Percentiles rank a stretch among this genome's conserved stretches.
Evolutionary conservation across 2,797 vertebrate species (phyloP).

Genomic region (Epinephelus coioides): DNA sequence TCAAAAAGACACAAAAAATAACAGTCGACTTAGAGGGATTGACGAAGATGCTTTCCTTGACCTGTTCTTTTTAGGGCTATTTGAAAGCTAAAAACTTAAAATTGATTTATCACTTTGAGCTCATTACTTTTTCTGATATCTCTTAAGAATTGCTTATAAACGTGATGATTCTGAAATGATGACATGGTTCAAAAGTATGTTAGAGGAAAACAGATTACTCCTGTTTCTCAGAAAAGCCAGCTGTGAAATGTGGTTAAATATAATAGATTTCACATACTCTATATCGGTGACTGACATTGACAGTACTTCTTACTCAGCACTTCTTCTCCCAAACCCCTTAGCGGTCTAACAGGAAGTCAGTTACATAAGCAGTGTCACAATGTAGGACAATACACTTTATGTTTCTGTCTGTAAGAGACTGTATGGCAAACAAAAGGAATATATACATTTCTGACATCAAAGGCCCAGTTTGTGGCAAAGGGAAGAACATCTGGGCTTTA

Average conservation of each 20-base stretch:
- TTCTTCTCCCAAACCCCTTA: background rate
- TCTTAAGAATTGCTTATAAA: background rate
- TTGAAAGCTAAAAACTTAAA: no score
- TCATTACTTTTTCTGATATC: background rate
- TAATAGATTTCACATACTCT: background rate
- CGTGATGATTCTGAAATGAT: background rate
- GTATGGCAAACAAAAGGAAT: background rate
- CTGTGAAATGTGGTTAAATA: background rate
- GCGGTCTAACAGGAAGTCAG: background rate
- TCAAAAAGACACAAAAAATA: background rate
- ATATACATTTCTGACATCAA: background rate
- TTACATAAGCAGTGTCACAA: background rate
- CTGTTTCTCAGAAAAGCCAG: background rate
- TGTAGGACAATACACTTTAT: background rate
- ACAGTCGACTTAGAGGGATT: background rate
- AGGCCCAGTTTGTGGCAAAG: background rate
- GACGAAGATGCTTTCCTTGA: background rate
- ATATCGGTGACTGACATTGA: background rate
- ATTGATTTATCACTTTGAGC: background rate
- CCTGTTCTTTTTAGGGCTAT: background rate
- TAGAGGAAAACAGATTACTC: background rate
- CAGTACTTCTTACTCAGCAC: background rate
- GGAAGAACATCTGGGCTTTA: no score
- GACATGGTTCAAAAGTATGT: background rate
- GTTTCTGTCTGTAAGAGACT: background rate